Conservation (phyloP, 2,888 invertebrate genomes). For the Hetaerina titia region DNA sequence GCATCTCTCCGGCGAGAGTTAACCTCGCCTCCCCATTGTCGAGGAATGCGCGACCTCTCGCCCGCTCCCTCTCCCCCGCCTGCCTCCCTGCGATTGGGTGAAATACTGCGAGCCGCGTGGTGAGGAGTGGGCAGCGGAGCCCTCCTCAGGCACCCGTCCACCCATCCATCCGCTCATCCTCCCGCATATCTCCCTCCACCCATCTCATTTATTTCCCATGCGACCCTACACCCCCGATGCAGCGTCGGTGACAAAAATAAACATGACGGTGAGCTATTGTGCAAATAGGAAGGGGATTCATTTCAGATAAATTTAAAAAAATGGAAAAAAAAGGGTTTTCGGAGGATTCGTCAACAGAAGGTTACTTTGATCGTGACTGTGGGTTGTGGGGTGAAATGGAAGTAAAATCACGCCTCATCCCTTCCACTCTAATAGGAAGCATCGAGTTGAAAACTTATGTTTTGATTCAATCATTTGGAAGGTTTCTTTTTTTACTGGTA, state of each 20-base stretch:
- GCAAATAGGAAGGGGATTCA: background rate
- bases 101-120: background rate
- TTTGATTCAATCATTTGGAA: no score
- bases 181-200: background rate
- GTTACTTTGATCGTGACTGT: background rate
- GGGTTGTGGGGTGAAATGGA: no score
- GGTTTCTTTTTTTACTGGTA: no score
- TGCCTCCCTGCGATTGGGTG: background rate
- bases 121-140: background rate
- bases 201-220: background rate
- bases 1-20: no score
- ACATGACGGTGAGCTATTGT: slow-evolving; percentile 25
- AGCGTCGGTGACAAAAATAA: background rate
- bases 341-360: background rate
- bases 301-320: background rate
- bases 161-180: background rate
- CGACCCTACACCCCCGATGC: background rate
- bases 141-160: background rate
- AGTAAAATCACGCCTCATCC: background rate
- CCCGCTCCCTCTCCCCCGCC: background rate
- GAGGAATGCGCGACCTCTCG: background rate
- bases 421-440: background rate
- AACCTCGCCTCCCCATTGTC: background rate
- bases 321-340: background rate
- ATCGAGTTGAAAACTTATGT: no score